These are phyloP conservation scores for Andrena bicolor DNA, from an alignment of 2,888 invertebrate species.

Conservation along the genomic window DNA sequence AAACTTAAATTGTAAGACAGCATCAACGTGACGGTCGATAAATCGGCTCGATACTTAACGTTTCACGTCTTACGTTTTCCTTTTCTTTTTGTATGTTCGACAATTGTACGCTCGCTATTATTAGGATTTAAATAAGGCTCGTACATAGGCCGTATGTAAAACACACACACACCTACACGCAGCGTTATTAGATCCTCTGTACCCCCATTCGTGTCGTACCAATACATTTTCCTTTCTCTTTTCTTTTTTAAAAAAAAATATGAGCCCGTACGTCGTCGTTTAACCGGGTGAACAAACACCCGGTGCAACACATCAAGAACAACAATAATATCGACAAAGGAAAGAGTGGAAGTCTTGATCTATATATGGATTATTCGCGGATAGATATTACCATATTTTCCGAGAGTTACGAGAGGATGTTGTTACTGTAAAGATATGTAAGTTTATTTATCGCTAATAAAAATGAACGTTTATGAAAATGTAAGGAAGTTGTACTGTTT, in stretches of 20 bases:
- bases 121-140: conserved; percentile 60
- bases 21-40: conserved; percentile 23
- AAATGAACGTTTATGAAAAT: conserved; percentile 77
- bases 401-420: conserved; percentile 82
- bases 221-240: conserved; percentile 35
- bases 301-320: not conserved
- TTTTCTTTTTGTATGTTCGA: conserved; percentile 48
- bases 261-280: conserved; percentile 40
- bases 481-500: not conserved
- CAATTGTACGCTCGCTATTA: conserved; percentile 68
- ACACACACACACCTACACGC: conserved; percentile 40
- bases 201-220: conserved; percentile 54
- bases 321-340: conserved; percentile 25
- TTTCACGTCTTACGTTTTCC: conserved; percentile 55
- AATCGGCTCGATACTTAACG: conserved; percentile 58
- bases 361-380: conserved; percentile 75
- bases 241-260: conserved; percentile 12
- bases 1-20: conserved; percentile 26
- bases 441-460: conserved; percentile 85
- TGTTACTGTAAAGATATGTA: conserved; percentile 85
- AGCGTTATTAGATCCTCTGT: conserved; percentile 58
- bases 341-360: conserved; percentile 59
- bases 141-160: conserved; percentile 62
- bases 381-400: conserved; percentile 84
- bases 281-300: not conserved